Base-by-base conservation (phyloP, 1,140 invertebrate genomes). In the Drosophila hydei region DNA sequence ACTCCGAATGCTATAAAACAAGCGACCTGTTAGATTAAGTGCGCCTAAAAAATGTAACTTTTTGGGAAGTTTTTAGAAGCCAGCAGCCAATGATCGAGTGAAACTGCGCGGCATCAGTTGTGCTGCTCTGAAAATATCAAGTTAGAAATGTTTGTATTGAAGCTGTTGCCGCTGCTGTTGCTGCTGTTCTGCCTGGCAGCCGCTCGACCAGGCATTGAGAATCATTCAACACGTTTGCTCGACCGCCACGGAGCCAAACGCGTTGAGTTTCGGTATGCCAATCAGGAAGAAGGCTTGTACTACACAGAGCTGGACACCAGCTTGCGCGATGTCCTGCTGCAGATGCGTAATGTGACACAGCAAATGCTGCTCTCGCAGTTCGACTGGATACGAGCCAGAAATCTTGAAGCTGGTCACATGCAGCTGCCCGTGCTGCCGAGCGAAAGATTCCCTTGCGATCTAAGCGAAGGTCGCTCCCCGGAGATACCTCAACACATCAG, bases 401-500 rank as follows among this genome's bases (percentile, higher is more conserved):
- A 47, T 18, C 6, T 38, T 2, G 51, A 43, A 12, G 7, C 42
- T 11, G 80, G 77, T 5, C 75, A 72, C 56, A 45, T 84, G 8
- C 80, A 84, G 54, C 47, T 6, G 7, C 33, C 40, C 3, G 62
- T 80, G 42, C 59, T 67, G 1, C 12, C n/a, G 4, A 23, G 19
- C 3, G 25, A 21, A 2, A 42, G 18, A 12, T 84, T 84, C 47
- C 77, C 80, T 0, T 84, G 77, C n/a, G 45, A 76, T 38, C 25
- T 85, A 11, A 71, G 43, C 7, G 23, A 50, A 3, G 55, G 23
- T 3, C 90, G 92, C 25, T 92, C 92, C 0, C 0, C 51, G 3
- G 18, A 51, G 0, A 21, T 33, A 5, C 33, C 72, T 75, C 19
- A 93, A 92, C 0, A 90, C 64, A n/a, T 93, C 73, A 23, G 94